Percentiles rank a stretch among this genome's conserved stretches.
These are phyloP conservation scores for Eupsittula cactorum DNA, from an alignment of 2,113 vertebrate species.

Conservation along the genomic window DNA sequence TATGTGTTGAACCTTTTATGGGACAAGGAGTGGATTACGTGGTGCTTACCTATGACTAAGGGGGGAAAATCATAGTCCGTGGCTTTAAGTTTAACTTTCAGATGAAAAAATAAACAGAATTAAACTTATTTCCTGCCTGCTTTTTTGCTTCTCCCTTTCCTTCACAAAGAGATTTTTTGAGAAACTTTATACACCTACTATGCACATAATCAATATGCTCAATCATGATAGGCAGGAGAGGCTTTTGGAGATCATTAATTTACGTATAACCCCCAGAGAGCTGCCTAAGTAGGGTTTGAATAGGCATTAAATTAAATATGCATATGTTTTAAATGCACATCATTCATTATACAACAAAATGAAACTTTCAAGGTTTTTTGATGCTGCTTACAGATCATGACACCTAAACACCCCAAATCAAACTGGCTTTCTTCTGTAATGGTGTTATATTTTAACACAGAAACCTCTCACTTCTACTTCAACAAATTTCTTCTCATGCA, in stretches of 20 bases:
- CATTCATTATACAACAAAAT: slow-evolving; percentile 57
- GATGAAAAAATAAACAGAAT: slow-evolving; percentile 43
- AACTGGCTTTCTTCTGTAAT: slow-evolving; percentile 28
- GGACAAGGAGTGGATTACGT: slow-evolving; percentile 10
- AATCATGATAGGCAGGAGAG: slow-evolving; percentile 33
- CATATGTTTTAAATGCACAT: slow-evolving; percentile 57
- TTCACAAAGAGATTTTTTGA: slow-evolving; percentile 18
- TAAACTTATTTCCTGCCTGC: neutral
- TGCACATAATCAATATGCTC: slow-evolving; percentile 16
- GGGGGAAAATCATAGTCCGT: neutral
- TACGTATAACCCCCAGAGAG: slow-evolving; percentile 33
- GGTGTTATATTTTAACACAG: neutral
- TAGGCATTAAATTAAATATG: slow-evolving; percentile 66
- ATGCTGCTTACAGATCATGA: slow-evolving; percentile 17
- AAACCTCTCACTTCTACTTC: neutral
- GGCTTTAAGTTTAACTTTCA: slow-evolving; percentile 35
- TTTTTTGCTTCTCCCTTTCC: neutral
- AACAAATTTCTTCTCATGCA: neutral
- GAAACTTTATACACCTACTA: neutral
- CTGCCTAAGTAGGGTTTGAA: slow-evolving; percentile 1
- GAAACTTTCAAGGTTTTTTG: slow-evolving; percentile 64
- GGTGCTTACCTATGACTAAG: neutral
- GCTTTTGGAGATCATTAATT: slow-evolving; percentile 63
- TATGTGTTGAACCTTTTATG: slow-evolving; percentile 30
- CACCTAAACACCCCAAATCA: slow-evolving; percentile 18